Conservation (phyloP, 2,888 invertebrate genomes). For the Timandra comae region DNA sequence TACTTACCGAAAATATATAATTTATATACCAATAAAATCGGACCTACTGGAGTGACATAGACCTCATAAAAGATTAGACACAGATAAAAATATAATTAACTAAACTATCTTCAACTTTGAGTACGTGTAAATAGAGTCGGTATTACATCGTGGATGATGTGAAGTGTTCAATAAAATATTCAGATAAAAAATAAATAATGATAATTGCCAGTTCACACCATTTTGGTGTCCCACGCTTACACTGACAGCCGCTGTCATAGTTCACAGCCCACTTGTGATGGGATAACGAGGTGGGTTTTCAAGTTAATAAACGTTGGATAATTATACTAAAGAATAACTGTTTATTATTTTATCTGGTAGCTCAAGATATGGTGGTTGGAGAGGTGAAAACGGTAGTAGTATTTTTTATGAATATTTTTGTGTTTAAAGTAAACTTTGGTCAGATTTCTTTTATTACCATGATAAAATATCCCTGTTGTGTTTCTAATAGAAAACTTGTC, state of each 20-base stretch:
- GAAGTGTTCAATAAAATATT: constrained; percentile 52
- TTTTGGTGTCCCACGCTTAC: constrained; percentile 51
- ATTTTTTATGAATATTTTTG: no score
- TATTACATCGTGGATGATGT: constrained; percentile 16
- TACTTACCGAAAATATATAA: constrained; percentile 39
- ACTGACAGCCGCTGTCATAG: constrained; percentile 24
- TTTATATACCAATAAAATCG: constrained; percentile 43
- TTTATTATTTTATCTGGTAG: no score
- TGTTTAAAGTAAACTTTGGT: no score
- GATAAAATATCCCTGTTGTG: no score
- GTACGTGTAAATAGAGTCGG: constrained; percentile 13
- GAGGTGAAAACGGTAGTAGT: no score
- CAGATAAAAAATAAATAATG: constrained; percentile 59
- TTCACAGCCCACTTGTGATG: constrained; percentile 49
- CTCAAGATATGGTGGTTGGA: no score
- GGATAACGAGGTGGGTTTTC: no score
- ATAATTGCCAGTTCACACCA: constrained; percentile 58
- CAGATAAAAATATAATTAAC: constrained; percentile 21
- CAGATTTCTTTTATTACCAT: no score
- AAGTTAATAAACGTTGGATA: no score
- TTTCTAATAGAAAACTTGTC: no score
- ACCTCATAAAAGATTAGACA: constrained; percentile 31
- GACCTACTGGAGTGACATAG: constrained; percentile 45
- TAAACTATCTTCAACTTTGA: constrained; percentile 26
- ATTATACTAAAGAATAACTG: no score